These are phyloP conservation scores for Philereme transversata DNA, from an alignment of 2,888 invertebrate genomes.

Conservation along the genomic window DNA sequence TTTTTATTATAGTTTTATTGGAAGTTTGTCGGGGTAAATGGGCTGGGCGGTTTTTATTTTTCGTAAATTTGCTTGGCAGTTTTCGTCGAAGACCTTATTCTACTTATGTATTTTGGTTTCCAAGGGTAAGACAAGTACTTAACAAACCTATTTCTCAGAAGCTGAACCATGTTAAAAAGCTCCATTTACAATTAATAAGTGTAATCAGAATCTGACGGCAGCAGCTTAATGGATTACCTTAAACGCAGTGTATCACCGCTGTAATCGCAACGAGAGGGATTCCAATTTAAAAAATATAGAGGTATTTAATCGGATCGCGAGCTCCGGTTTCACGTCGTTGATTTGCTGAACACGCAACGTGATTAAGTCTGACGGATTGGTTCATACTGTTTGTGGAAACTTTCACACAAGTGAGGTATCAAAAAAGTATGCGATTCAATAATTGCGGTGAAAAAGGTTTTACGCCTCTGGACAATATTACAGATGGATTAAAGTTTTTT, in stretches of 20 bases:
- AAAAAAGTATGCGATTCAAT: conserved; percentile 26
- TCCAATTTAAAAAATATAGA: conserved; percentile 49
- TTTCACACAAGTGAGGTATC: conserved; percentile 28
- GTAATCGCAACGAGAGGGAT: conserved; percentile 48
- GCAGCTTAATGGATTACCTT: conserved; percentile 54
- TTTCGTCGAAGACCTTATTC: conserved; percentile 8
- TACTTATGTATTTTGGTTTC: neutral
- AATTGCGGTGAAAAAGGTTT: conserved; percentile 20
- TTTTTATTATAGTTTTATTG: conserved; percentile 63
- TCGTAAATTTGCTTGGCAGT: conserved; percentile 25
- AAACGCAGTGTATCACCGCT: conserved; percentile 52
- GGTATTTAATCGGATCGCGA: conserved; percentile 45
- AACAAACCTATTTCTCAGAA: conserved; percentile 9
- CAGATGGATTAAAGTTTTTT: conserved; percentile 7
- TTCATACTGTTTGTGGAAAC: conserved; percentile 38
- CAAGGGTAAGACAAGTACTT: neutral
- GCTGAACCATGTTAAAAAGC: neutral
- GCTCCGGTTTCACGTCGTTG: conserved; percentile 39
- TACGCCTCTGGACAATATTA: conserved; percentile 11
- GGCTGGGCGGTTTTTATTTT: conserved; percentile 33
- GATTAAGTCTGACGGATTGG: conserved; percentile 40
- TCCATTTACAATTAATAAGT: conserved; percentile 24
- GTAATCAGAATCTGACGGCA: conserved; percentile 40
- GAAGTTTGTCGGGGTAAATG: conserved; percentile 43
- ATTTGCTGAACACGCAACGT: conserved; percentile 36